Conservation (phyloP, 2,113 vertebrate genomes). For the Rhegmatorhina hoffmannsi region DNA sequence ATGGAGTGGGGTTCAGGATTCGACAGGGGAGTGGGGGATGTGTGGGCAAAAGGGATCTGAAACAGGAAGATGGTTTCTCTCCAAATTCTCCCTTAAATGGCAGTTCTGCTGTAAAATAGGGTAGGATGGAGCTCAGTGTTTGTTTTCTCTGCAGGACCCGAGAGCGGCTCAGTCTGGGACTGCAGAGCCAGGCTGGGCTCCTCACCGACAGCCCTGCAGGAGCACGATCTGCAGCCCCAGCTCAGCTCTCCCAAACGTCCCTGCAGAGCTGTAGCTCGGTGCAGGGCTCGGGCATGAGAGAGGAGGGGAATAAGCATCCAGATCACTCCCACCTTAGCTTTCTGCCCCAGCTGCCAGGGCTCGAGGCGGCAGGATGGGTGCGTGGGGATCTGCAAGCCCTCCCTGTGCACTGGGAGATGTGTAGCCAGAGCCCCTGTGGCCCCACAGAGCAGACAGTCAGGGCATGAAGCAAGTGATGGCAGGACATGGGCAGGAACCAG, state of each 20-base stretch:
- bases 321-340: neutral
- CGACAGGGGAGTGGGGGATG: accelerated
- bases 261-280: neutral
- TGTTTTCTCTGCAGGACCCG: neutral
- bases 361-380: neutral
- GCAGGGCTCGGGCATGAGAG: neutral
- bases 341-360: neutral
- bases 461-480: neutral
- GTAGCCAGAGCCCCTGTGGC: neutral
- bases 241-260: neutral
- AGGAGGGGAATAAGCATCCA: neutral
- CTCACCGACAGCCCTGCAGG: neutral
- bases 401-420: neutral
- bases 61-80: neutral
- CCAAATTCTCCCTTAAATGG: conserved; percentile 35
- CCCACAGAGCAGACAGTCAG: accelerated
- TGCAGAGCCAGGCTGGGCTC: neutral
- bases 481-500: neutral
- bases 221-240: neutral
- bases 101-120: neutral
- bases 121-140: neutral
- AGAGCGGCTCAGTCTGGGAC: neutral
- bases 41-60: neutral
- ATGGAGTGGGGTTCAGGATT: accelerated
- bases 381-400: accelerated